Evolutionary conservation across 2,888 invertebrate genomes (phyloP).

Genomic region (Ceraclea dissimilis): DNA sequence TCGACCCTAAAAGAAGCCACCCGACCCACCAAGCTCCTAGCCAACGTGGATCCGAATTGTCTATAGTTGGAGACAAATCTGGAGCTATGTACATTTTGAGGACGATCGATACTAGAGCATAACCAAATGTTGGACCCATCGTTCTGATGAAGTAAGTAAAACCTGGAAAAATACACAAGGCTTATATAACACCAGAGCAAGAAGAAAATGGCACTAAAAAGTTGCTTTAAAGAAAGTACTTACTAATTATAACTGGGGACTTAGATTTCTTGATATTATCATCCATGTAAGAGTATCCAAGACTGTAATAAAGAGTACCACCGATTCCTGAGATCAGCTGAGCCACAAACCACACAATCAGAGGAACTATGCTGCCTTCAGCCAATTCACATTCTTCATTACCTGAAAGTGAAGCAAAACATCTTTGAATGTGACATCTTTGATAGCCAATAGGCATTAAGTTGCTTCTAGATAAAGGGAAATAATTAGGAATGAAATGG

Average conservation of each 20-base stretch:
- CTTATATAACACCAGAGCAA: neutral
- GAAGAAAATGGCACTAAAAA: neutral
- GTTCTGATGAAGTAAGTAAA: conserved; percentile 60
- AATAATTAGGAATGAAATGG: too few relatives aligned
- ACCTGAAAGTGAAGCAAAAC: conserved; percentile 12
- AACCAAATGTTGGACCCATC: conserved; percentile 63
- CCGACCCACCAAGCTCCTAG: conserved; percentile 80
- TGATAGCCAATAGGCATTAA: too few relatives aligned
- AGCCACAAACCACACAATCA: conserved; percentile 56
- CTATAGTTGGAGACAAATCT: conserved; percentile 55
- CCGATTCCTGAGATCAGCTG: conserved; percentile 66
- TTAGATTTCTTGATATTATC: conserved; percentile 68
- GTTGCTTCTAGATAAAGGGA: too few relatives aligned
- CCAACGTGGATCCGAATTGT: conserved; percentile 65
- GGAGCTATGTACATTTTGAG: conserved; percentile 60
- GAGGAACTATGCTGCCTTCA: conserved; percentile 54
- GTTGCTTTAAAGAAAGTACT: neutral
- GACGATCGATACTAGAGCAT: conserved; percentile 56
- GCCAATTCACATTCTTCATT: conserved; percentile 40
- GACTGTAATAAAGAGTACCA: conserved; percentile 58
- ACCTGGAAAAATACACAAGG: conserved; percentile 44
- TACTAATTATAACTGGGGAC: conserved; percentile 62
- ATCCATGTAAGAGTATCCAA: conserved; percentile 68
- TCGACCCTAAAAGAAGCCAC: conserved; percentile 55
- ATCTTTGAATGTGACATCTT: too few relatives aligned